These are phyloP conservation scores for Clistopyga incitator DNA, from an alignment of 2,888 invertebrate genomes.

Conservation along the genomic window DNA sequence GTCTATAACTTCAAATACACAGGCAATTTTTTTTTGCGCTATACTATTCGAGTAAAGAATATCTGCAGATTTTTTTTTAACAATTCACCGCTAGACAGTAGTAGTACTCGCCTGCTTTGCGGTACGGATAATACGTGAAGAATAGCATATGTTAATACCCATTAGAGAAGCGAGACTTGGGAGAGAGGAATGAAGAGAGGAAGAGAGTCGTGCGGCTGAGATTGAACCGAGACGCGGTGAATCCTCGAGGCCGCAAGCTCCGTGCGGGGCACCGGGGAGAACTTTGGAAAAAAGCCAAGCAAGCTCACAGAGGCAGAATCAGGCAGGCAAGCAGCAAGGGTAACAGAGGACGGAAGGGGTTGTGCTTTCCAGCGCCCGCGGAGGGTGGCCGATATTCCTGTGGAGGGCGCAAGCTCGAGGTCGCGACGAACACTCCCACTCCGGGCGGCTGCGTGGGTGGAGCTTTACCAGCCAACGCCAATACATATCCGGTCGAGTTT, in stretches of 20 bases:
- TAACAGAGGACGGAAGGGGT: conserved; percentile 75
- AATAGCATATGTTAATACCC: conserved; percentile 27
- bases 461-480: conserved; percentile 79
- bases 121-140: background rate
- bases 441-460: conserved; percentile 77
- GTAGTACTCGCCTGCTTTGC: background rate
- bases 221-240: conserved; percentile 43
- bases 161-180: background rate
- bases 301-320: conserved; percentile 16
- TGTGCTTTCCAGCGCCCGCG: conserved; percentile 72
- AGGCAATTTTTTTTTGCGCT: too few species aligned
- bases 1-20: too few species aligned
- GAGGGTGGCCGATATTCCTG: conserved; percentile 54
- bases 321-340: conserved; percentile 49
- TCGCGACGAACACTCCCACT: conserved; percentile 78
- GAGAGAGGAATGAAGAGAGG: conserved; percentile 1
- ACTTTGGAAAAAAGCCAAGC: conserved; percentile 64
- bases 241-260: conserved; percentile 45
- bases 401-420: conserved; percentile 79
- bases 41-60: too few species aligned
- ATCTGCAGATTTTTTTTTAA: too few species aligned
- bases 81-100: background rate
- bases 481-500: conserved; percentile 78
- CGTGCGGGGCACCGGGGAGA: conserved; percentile 16
- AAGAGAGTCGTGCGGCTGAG: conserved; percentile 20